Percentiles rank a stretch among this genome's conserved stretches.
Conservation (phyloP, 2,797 vertebrate species). For the Mergus octosetaceus region DNA sequence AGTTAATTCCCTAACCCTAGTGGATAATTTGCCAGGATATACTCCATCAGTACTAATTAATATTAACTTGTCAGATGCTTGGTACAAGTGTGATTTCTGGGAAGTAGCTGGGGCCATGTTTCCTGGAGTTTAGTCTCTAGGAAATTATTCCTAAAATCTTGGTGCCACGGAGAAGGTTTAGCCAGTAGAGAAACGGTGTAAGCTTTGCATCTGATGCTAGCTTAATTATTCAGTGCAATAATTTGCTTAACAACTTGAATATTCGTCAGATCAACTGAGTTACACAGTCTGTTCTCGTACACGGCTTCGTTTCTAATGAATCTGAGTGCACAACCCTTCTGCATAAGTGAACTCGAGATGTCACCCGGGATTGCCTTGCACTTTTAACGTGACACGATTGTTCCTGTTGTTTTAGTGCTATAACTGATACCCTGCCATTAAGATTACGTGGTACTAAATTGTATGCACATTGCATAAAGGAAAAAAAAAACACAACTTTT, state of each 20-base stretch:
- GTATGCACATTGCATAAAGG: constrained; percentile 39
- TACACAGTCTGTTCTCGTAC: neutral
- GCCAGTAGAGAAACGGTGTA: neutral
- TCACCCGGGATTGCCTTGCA: neutral
- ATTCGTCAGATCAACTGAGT: neutral
- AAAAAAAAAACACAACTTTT: neutral
- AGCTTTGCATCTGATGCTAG: neutral
- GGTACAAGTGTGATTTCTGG: neutral
- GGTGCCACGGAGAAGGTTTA: neutral
- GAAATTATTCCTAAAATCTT: neutral
- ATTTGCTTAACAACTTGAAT: constrained; percentile 5
- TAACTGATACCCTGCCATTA: constrained; percentile 32
- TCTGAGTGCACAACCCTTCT: constrained; percentile 17
- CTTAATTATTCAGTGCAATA: neutral
- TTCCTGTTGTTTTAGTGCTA: constrained; percentile 39
- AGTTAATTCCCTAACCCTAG: neutral
- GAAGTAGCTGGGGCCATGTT: neutral
- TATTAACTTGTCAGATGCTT: fast-evolving
- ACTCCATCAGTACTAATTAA: neutral
- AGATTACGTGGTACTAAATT: constrained; percentile 33
- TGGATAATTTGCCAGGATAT: neutral
- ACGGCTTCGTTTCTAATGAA: neutral
- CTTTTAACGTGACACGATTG: constrained; percentile 14
- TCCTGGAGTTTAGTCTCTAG: neutral
- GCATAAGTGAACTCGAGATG: neutral